Evolutionary conservation across 2,888 invertebrate species (phyloP), one percentile per base, ranked within the genome.

Genomic region (Acronicta aceris): DNA sequence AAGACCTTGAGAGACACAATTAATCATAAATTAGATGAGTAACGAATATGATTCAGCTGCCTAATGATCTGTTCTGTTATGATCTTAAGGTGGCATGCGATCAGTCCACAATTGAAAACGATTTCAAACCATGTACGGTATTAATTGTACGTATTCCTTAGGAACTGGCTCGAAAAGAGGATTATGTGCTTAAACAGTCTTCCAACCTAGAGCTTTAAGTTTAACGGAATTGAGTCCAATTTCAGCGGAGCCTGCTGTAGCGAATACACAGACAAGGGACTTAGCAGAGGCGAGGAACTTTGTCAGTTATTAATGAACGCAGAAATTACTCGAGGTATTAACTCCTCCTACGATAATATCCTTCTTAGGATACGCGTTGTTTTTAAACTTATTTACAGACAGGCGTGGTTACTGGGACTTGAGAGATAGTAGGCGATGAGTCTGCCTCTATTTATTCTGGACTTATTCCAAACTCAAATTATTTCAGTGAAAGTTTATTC

Each of bases 231-330:
- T 82, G 80, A 82, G 83, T 82, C 62, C 67, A 84, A 80, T 84
- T 85, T 84, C 58, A 65, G 46, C 47, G 51, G 52, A 64, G 62
- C 59, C 59, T 46, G 57, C 17, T 57, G 46, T 59, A 60, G 56
- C 54, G 63, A 60, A 65, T 60, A 73, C 66, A 63, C 65, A 79
- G 78, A 83, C 82, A 78, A 81, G 82, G 81, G 73, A 82, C 82
- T 87, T 81, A 85, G 81, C 60, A 74, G 64, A 76, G 74, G 79
- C 70, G 77, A 82, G 79, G 76, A 85, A 85, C 84, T 88, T 84
- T 87, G 87, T 88, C 87, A 84, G 85, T 79, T 88, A 88, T 88
- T 88, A 88, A 90, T 89, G 88, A 88, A 84, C 79, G 82, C 71
- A 83, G 85, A 87, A 83, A 88, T 88, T 87, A 84, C 81, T 73